Evolutionary conservation across 2,797 vertebrate species (phyloP), one percentile per base, ranked within the genome.

Genomic region (Pseudopleuronectes americanus): DNA sequence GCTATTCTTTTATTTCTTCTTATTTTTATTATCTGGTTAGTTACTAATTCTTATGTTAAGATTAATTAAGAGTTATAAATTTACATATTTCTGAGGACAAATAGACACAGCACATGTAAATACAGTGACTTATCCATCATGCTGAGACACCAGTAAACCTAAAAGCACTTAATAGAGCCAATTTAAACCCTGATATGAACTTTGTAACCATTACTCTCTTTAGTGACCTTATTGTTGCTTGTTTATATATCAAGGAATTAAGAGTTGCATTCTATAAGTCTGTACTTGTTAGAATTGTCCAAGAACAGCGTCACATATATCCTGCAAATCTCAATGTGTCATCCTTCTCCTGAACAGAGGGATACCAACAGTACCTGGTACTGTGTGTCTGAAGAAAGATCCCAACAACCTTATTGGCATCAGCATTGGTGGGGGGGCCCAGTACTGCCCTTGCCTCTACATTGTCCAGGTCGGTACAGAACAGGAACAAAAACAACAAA

Each of bases 371-470:
- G 96, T 99, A 38, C 98, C 98, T 23, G 98, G 98, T 2, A 97
- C 96, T 63, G 96, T 99, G 74, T 95, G 94, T 19, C 85, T 99
- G 76, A 96, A 96, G 90, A 99, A 99, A 81, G 97, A 99, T 51
- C 81, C 93, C 1, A 97, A 98, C 84, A 99, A 99, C 89, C 94
- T 99, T 26, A 97, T 99, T 17, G 98, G 98, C 36, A 99, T 99
- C 92, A 99, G 98, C 64, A 99, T 99, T 48, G 98, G 98, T 3
- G 98, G 98, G 17, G 98, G 98, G 14, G 98, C 98, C 13, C 97
- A 98, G 87, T 97, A 97, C 88, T 99, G 98, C 14, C 98, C 98
- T 23, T 99, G 98, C 77, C 97, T 99, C 78, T 99, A 99, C 76
- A 99, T 99, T 24, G 98, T 99, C 43, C 98, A 99, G 96, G 98